Evolutionary conservation across 2,888 invertebrate genomes (phyloP).

Genomic region (Liodrosophila aerea): DNA sequence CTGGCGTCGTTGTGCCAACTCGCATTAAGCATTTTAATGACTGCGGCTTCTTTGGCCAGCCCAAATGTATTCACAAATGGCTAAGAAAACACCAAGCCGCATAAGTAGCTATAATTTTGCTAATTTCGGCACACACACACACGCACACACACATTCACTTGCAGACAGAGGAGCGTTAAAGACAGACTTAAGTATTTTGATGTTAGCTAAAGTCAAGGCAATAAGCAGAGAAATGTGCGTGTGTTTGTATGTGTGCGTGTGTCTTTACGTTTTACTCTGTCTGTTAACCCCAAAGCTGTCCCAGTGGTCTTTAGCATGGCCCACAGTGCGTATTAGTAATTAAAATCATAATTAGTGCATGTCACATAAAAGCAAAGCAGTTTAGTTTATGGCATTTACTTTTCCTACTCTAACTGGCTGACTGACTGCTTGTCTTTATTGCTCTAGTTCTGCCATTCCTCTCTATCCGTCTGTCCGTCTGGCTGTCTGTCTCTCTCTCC

Average conservation of each 20-base stretch:
- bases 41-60: constrained; percentile 50
- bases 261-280: neutral
- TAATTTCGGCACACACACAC: constrained; percentile 52
- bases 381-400: constrained; percentile 30
- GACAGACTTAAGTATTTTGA: constrained; percentile 30
- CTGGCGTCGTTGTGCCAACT: constrained; percentile 34
- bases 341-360: constrained; percentile 52
- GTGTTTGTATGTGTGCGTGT: neutral
- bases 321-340: constrained; percentile 53
- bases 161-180: constrained; percentile 20
- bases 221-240: constrained; percentile 2
- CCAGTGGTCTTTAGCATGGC: constrained; percentile 41
- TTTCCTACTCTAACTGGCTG: constrained; percentile 3
- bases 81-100: constrained; percentile 60
- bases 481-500: neutral
- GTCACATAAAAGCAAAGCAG: constrained; percentile 45
- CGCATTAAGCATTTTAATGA: constrained; percentile 64
- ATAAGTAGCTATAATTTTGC: constrained; percentile 72
- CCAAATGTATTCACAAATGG: constrained; percentile 43
- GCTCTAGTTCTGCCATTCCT: neutral
- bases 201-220: constrained; percentile 31
- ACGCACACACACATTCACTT: constrained; percentile 17
- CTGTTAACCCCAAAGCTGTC: neutral
- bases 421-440: constrained; percentile 4
- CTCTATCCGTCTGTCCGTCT: neutral